phyloP scores from a whole-genome alignment of 2,113 vertebrate species.

The Gambusia affinis region DNA sequence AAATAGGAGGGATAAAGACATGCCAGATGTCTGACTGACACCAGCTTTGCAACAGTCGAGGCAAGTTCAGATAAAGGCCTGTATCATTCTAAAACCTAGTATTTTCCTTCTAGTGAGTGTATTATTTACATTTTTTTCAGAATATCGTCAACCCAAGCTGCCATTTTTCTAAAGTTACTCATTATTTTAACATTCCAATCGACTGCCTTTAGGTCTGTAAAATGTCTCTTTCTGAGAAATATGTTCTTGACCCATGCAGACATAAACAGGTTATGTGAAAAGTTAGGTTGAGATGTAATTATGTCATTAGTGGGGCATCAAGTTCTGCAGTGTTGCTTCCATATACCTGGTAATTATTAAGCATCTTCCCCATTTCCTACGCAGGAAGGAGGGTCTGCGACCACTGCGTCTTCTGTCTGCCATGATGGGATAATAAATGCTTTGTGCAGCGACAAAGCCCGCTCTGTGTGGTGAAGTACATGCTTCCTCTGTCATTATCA shows the following conservation, averaged over 20 bases:
- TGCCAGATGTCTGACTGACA: no score
- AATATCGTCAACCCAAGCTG: not conserved
- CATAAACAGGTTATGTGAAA: not conserved
- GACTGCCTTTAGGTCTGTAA: not conserved
- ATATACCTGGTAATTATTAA: constrained; percentile 66
- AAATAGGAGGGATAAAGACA: no score
- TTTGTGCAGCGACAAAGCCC: constrained; percentile 66
- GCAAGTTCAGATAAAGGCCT: no score
- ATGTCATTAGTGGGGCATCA: constrained; percentile 31
- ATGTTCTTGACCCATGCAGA: not conserved
- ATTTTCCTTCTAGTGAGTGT: no score
- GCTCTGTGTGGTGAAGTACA: constrained; percentile 51
- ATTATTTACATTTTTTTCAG: not conserved
- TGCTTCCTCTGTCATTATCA: constrained; percentile 53
- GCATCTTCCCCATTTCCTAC: constrained; percentile 52
- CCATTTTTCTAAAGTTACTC: no score
- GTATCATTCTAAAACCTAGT: no score
- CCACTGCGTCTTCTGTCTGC: constrained; percentile 43
- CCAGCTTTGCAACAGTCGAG: no score
- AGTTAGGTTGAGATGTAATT: not conserved
- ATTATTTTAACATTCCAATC: no score
- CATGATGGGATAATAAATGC: constrained; percentile 61
- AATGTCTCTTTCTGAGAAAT: not conserved
- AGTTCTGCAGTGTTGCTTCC: constrained; percentile 36
- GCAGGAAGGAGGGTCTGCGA: constrained; percentile 51